Evolutionary conservation across 2,888 invertebrate species (phyloP).

Genomic region (Mechanitis messenoides): DNA sequence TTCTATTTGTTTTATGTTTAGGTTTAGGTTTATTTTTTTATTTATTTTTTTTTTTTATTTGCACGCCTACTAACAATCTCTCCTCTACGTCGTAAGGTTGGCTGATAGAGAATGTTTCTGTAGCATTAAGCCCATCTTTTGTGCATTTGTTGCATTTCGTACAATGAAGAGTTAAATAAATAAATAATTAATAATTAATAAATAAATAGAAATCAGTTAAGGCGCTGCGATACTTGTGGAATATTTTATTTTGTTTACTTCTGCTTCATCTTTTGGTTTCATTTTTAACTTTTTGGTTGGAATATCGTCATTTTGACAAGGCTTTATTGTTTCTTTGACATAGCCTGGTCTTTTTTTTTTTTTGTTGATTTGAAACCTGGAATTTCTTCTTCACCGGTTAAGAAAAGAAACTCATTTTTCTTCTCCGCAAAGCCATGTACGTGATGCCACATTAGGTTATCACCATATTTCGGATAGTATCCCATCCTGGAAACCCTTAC

Average conservation of each 20-base stretch:
- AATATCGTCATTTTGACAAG: constrained; percentile 68
- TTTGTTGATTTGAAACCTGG: constrained; percentile 85
- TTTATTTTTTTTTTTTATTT: too few relatives aligned
- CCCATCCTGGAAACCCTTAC: constrained; percentile 90
- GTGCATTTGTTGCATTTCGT: too few relatives aligned
- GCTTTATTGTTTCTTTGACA: constrained; percentile 79
- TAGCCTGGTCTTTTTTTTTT: constrained; percentile 82
- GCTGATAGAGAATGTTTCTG: too few relatives aligned
- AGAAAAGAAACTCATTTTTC: constrained; percentile 84
- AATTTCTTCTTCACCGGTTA: constrained; percentile 81
- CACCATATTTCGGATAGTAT: constrained; percentile 88
- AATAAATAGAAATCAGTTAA: constrained; percentile 55
- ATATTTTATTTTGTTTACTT: constrained; percentile 81
- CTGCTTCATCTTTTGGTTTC: constrained; percentile 76
- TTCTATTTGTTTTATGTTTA: too few relatives aligned
- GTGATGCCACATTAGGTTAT: constrained; percentile 93
- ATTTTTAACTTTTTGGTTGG: constrained; percentile 83
- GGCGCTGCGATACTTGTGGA: constrained; percentile 52
- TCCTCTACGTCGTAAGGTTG: too few relatives aligned
- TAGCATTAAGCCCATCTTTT: too few relatives aligned
- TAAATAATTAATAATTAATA: too few relatives aligned
- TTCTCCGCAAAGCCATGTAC: constrained; percentile 89
- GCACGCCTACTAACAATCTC: too few relatives aligned
- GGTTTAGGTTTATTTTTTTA: too few relatives aligned
- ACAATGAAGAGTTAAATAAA: too few relatives aligned